phyloP scores from a whole-genome alignment of 2,113 vertebrate genomes.

The Genyomyrus donnyi region DNA sequence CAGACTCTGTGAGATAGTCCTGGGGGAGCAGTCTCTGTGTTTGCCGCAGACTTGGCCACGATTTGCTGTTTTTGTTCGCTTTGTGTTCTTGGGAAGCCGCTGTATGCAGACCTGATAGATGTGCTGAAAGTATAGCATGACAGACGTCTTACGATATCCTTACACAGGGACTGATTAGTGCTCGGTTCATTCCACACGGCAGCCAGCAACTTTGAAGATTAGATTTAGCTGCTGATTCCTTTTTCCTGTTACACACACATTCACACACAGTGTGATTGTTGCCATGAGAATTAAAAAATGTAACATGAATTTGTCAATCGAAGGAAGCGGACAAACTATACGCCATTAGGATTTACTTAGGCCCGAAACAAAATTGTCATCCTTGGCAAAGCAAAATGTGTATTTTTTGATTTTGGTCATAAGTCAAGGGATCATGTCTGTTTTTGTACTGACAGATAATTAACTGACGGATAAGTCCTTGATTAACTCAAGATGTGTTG shows the following conservation, averaged over 20 bases:
- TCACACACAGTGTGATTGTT: background rate
- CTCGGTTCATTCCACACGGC: background rate
- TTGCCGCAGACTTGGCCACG: background rate
- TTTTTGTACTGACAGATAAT: background rate
- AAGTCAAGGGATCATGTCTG: constrained; percentile 3
- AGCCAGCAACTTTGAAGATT: background rate
- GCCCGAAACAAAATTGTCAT: background rate
- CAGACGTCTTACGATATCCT: background rate
- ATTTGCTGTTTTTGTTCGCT: background rate
- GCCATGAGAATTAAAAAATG: background rate
- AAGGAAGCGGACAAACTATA: background rate
- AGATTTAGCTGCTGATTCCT: background rate
- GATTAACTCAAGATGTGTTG: background rate
- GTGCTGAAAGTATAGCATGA: background rate
- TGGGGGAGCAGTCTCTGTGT: background rate
- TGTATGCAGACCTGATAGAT: background rate
- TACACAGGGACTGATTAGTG: background rate
- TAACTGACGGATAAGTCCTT: background rate
- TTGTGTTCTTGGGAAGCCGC: background rate
- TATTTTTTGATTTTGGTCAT: background rate
- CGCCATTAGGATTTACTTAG: constrained; percentile 4
- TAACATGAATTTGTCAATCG: background rate
- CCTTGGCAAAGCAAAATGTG: background rate
- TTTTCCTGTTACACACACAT: background rate
- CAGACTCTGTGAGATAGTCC: background rate